Evolutionary conservation across 2,888 invertebrate genomes (phyloP), one percentile per base, ranked within the genome.

Genomic region (Lydus trimaculatus): DNA sequence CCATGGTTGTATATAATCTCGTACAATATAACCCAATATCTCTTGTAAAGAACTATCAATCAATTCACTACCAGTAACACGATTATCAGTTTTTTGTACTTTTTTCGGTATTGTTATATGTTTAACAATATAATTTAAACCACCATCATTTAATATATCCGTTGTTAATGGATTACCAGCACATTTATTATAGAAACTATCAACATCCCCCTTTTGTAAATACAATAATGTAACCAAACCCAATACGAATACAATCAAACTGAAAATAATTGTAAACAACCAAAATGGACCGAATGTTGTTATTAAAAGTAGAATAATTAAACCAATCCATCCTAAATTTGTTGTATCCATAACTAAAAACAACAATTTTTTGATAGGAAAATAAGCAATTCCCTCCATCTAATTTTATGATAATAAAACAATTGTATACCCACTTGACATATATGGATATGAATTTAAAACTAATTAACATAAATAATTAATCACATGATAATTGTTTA

Each of bases 41-140:
- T 95, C 92, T 85, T 94, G 94, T 63, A 96, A 87, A 76, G 93
- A 94, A 78, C 93, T 92, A 86, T 96, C 96, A 69, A 96, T 95
- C 36, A 93, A 89, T 78, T 92, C 92, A 79, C 95, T 94, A 31
- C 95, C 95, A 28, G 95, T 95, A 72, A 96, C 92, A 79, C 95
- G 85, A 75, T 80, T 86, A 79, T 90, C 89, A 66, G 84, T 81
- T 77, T 87, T 88, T 74, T 79, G 80, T 61, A 78, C 73, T 75
- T 79, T 80, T 67, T 81, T 82, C 33, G 84, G 83, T 72, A 79
- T 83, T 61, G 76, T 73, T 56, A 84, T 67, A 66, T 80, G 74
- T 66, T 79, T 78, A n/a, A 82, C 80, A 58, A 85, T 76, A 72
- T 79, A 72, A 64, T 77, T 75, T 68, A 85, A 73, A 61, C 85